phyloP scores from a whole-genome alignment of 2,113 vertebrate species.

The Oreochromis niloticus region DNA sequence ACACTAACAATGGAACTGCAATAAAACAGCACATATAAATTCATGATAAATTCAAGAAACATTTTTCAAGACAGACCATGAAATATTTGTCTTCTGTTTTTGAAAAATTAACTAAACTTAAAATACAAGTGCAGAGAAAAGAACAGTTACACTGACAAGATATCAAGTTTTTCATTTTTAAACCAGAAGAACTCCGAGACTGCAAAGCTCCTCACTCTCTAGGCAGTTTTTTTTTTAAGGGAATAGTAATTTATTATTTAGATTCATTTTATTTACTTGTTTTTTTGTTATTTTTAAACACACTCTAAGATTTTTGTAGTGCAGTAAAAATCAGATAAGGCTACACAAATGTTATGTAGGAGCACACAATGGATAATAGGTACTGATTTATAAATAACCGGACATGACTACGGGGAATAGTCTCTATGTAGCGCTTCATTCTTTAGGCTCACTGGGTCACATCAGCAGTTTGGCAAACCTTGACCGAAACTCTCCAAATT shows the following conservation, averaged over 20 bases:
- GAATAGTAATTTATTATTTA: too few species aligned
- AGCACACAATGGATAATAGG: too few species aligned
- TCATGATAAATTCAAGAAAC: not conserved
- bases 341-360: too few species aligned
- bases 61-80: not conserved
- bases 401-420: too few species aligned
- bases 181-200: not conserved
- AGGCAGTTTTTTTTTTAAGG: not conserved
- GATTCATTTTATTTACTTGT: too few species aligned
- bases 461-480: not conserved
- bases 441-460: not conserved
- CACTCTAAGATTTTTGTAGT: too few species aligned
- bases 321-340: too few species aligned
- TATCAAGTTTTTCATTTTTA: not conserved
- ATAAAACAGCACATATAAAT: accelerated
- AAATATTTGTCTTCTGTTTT: not conserved
- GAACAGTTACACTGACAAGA: not conserved
- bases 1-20: not conserved
- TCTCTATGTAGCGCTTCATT: not conserved
- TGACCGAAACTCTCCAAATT: not conserved
- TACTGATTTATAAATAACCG: too few species aligned
- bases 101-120: not conserved
- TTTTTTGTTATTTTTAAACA: too few species aligned
- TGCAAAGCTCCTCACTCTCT: not conserved
- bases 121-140: not conserved